Evolutionary conservation across 2,113 vertebrate species (phyloP).

Genomic region (Noctilio leporinus): DNA sequence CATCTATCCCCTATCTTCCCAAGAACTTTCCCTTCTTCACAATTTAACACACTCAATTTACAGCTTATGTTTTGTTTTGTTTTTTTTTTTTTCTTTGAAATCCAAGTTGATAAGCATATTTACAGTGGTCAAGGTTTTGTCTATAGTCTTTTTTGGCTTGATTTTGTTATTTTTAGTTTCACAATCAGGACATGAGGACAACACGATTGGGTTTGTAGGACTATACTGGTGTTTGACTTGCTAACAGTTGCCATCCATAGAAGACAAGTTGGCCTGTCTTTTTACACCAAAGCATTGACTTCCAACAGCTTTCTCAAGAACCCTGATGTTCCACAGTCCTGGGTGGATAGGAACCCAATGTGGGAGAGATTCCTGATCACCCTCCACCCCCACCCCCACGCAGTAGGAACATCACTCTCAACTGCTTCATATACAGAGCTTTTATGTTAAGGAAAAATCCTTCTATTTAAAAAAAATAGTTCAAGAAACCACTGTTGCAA

Average conservation of each 20-base stretch:
- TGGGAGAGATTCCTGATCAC: fast-evolving
- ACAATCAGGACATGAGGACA: neutral
- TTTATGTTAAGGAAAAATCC: neutral
- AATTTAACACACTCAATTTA: slow-evolving; percentile 28
- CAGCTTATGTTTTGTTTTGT: neutral
- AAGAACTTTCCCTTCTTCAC: neutral
- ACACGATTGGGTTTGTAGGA: neutral
- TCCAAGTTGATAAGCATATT: neutral
- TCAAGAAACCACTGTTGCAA: neutral
- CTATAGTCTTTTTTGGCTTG: neutral
- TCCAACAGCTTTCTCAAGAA: neutral
- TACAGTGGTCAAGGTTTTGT: neutral
- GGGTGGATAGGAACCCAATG: neutral
- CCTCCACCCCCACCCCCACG: neutral
- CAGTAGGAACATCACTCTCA: neutral
- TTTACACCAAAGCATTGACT: neutral
- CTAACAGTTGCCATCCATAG: neutral
- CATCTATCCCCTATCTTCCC: neutral
- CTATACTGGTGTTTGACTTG: neutral
- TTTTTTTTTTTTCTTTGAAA: neutral
- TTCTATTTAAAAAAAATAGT: neutral
- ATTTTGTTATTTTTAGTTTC: neutral
- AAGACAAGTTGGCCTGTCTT: neutral
- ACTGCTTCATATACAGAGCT: neutral
- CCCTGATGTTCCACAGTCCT: neutral